Evolutionary conservation across 1,140 invertebrate species (phyloP), one percentile per base, ranked within the genome.

Genomic region (Lerema accius): DNA sequence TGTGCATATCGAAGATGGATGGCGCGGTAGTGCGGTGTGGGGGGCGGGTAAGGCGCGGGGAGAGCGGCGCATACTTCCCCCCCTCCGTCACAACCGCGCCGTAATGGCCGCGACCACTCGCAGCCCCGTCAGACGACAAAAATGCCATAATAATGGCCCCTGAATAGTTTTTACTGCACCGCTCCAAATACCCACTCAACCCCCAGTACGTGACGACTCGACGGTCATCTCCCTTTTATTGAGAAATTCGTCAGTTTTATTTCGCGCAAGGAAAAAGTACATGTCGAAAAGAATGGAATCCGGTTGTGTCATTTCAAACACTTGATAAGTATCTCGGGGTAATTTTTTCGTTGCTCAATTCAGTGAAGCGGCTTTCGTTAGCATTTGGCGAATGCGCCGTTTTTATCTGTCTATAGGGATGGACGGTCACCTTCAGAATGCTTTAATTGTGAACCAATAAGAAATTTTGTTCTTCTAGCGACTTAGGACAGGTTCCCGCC

Each of bases 241-340:
- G 88, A 90, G 86, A 90, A 90, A 90, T 90, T 90, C 86, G 88
- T 89, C 88, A 90, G 88, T 90, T 88, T 88, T 85, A 88, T 87
- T 71, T 80, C 79, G 76, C 69, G 65, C 68, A 69, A 65, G 66
- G 69, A 86, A 88, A 88, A 89, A 83, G 75, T 70, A 80, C 78
- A 83, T 78, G 76, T 81, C 76, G 60, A 75, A 77, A 78, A 78
- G 75, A 65, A 74, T 72, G 84, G 88, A 90, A 90, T 90, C 86
- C 85, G 73, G 88, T 90, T 90, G 88, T 89, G 88, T 87, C 88
- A 90, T 90, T 90, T 90, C 88, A 90, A 90, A 90, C 88, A 90
- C 88, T 90, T 90, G 84, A 90, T 90, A 90, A 90, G 85, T 90
- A 90, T 89, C 86, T 82, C 64, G 76, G 65, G 75, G 71, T 63